phyloP scores from a whole-genome alignment of 2,888 invertebrate species.

The Orthonychiurus folsomi region DNA sequence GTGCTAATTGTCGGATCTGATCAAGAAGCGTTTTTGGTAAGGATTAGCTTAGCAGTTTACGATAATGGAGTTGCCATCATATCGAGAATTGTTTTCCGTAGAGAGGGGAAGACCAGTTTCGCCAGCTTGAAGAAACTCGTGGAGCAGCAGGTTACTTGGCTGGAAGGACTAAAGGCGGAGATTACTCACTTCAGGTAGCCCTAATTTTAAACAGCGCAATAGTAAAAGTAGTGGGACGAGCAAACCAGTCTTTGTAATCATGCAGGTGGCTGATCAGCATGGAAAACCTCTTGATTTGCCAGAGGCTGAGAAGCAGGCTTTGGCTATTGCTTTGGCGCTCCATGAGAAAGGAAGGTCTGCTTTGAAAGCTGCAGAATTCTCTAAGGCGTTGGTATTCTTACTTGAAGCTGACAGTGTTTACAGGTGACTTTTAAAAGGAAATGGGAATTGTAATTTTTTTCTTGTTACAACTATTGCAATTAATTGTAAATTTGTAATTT shows the following conservation, averaged over 20 bases:
- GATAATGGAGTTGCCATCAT: no score
- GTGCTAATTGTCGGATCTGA: conserved; percentile 50
- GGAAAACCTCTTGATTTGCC: conserved; percentile 66
- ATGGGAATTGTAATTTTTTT: not conserved
- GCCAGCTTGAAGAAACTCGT: conserved; percentile 39
- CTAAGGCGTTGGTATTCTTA: conserved; percentile 62
- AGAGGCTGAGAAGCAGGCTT: conserved; percentile 56
- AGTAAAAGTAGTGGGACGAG: not conserved
- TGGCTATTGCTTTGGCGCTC: conserved; percentile 66
- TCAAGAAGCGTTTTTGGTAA: conserved; percentile 43
- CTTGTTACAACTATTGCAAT: conserved; percentile 4
- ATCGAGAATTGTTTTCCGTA: conserved; percentile 20
- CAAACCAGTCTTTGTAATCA: not conserved
- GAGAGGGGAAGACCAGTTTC: conserved; percentile 31
- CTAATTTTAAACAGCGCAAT: not conserved
- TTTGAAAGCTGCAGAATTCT: conserved; percentile 56
- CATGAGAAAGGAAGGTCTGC: conserved; percentile 69
- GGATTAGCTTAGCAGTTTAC: conserved; percentile 7
- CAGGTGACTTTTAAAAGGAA: conserved; percentile 44
- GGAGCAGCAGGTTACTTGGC: conserved; percentile 43
- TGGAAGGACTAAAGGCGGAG: conserved; percentile 33
- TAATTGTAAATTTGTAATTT: conserved; percentile 43
- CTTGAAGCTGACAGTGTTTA: conserved; percentile 69
- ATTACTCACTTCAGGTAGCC: conserved; percentile 32
- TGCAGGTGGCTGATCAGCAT: conserved; percentile 53